These are phyloP conservation scores for Megastigmus dorsalis DNA, from an alignment of 2,888 invertebrate genomes.

Conservation along the genomic window DNA sequence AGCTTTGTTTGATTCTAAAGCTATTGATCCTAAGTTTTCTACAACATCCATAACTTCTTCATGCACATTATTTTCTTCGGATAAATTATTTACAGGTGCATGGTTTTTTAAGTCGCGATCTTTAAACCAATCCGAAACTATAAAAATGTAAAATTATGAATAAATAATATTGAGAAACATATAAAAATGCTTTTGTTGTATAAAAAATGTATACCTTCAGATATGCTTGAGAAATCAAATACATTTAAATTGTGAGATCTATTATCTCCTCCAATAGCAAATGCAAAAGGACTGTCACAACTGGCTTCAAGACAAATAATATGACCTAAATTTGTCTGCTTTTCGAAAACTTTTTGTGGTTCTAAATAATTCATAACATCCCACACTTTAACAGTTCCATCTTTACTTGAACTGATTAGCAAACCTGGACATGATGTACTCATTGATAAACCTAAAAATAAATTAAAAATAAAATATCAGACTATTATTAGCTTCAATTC, in stretches of 20 bases:
- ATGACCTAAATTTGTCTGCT: conserved; percentile 79
- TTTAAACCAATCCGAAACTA: conserved; percentile 63
- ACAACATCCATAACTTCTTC: conserved; percentile 65
- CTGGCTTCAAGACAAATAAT: conserved; percentile 84
- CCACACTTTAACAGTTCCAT: conserved; percentile 91
- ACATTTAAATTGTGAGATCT: conserved; percentile 84
- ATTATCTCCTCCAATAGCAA: conserved; percentile 90
- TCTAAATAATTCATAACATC: conserved; percentile 76
- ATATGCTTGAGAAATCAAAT: conserved; percentile 78
- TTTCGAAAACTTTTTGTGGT: conserved; percentile 64
- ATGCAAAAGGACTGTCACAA: conserved; percentile 88
- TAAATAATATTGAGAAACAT: conserved; percentile 4
- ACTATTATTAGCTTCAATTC: too few species aligned
- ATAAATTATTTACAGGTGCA: conserved; percentile 3
- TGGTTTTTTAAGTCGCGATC: conserved; percentile 42
- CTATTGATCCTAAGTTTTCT: conserved; percentile 62
- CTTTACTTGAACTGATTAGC: conserved; percentile 86
- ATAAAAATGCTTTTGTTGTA: neutral
- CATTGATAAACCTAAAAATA: conserved; percentile 79
- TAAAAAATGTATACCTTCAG: conserved; percentile 75
- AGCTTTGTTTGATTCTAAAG: conserved; percentile 41
- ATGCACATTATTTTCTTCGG: conserved; percentile 29
- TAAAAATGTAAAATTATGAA: conserved; percentile 23
- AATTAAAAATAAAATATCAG: too few species aligned
- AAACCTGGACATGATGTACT: conserved; percentile 85